phyloP scores from a whole-genome alignment of 2,113 vertebrate species.

The human region DNA sequence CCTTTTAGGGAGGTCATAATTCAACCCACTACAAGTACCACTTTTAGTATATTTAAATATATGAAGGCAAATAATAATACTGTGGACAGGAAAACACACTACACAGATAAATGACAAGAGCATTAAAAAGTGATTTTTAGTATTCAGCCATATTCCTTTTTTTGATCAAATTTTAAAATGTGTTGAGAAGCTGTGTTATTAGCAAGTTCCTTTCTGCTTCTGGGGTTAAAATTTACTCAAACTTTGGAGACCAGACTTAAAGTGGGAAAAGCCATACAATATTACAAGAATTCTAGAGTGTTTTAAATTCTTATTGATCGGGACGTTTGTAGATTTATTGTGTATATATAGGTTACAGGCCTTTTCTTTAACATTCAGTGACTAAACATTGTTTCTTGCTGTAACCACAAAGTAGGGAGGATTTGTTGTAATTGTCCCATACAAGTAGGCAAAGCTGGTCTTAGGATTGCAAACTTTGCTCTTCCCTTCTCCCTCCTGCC shows the following conservation, averaged over 20 bases:
- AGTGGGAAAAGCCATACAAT: not conserved
- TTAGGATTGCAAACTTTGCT: not conserved
- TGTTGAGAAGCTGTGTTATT: not conserved
- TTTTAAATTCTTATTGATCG: not conserved
- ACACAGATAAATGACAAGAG: not conserved
- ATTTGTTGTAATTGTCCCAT: not conserved
- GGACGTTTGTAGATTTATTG: not conserved
- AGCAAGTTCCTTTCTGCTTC: not conserved
- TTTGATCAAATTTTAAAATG: not conserved
- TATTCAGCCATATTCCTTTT: not conserved
- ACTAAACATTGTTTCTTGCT: not conserved
- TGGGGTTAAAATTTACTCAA: not conserved
- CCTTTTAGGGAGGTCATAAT: not conserved
- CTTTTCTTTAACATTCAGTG: not conserved
- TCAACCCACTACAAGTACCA: not conserved
- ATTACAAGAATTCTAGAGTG: not conserved
- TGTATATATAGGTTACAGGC: not conserved
- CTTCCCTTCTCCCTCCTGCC: not conserved
- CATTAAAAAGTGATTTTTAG: constrained; percentile 1
- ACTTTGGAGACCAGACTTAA: not conserved
- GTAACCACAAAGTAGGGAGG: not conserved
- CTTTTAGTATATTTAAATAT: not conserved
- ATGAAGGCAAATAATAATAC: not conserved
- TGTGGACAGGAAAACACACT: not conserved
- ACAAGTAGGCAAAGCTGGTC: not conserved